phyloP scores from a whole-genome alignment of 2,888 invertebrate genomes.

The Drosophila recens region DNA sequence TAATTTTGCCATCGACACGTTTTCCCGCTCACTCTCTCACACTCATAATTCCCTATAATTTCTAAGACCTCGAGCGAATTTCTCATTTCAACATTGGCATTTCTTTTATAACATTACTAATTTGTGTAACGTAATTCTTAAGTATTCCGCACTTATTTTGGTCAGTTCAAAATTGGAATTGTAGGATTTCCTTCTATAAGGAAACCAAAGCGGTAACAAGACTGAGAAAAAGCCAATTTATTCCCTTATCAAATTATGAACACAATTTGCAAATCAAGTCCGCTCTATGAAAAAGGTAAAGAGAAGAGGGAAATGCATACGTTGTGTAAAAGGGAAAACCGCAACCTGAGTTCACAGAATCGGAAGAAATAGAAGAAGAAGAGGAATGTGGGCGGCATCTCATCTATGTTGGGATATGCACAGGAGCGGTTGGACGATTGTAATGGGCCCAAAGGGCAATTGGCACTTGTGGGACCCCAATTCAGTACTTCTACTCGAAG shows the following conservation, averaged over 20 bases:
- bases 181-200: not conserved
- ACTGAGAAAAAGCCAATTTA: conserved; percentile 8
- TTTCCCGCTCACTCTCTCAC: not conserved
- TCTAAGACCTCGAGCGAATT: not conserved
- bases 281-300: conserved; percentile 7
- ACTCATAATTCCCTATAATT: conserved; percentile 11
- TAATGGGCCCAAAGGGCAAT: conserved; percentile 4
- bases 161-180: not conserved
- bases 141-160: not conserved
- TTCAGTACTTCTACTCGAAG: not conserved
- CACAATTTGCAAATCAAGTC: conserved; percentile 31
- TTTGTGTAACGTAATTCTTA: not conserved
- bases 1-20: conserved; percentile 30
- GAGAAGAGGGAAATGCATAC: conserved; percentile 14
- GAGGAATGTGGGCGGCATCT: conserved; percentile 9
- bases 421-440: conserved; percentile 13
- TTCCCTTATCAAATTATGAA: conserved; percentile 31
- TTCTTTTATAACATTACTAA: conserved; percentile 1
- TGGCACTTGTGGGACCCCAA: not conserved
- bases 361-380: not conserved
- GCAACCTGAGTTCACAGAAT: conserved; percentile 17
- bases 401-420: not conserved
- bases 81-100: conserved; percentile 1
- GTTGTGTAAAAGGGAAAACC: conserved; percentile 20
- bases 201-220: not conserved